Base-by-base conservation (phyloP, 2,113 vertebrate species). In the Tilapia sparmanii region DNA sequence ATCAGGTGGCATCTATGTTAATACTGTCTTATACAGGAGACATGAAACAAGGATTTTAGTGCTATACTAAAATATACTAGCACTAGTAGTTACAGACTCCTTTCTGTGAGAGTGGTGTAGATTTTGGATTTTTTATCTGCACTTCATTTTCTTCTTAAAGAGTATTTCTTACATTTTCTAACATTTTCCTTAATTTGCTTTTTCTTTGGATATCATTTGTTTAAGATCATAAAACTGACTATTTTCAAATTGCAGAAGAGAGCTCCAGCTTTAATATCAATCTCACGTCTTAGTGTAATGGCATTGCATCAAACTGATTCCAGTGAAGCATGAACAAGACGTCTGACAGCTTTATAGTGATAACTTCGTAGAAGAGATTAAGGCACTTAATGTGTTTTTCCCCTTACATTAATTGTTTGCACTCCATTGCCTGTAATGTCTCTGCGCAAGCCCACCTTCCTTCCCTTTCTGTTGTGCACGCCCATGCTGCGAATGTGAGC, bases 391-490 rank as follows among this genome's bases (percentile, higher is more conserved):
- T 96, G 94, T 93, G 89, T 89, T 94, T 91, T 91, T 91, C 90
- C 87, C 88, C 94, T 93, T 92, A 92, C 91, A 95, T 95, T 95
- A 95, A 96, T 95, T 96, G 92, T 96, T 94, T 96, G 93, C 94
- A 95, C 94, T 95, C 91, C 95, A 94, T 94, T 96, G 93, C 93
- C 88, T 92, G 85, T 94, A 92, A 95, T 95, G 94, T 93, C 79
- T 93, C 79, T 71, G 83, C 73, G 16, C 73, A 82, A 84, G 89
- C 90, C 87, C 91, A 81, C 90, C 92, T 89, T 87, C 91, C 84
- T 71, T 89, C 88, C 78, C 53, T 83, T 88, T 85, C 78, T 83
- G 83, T 87, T 93, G 82, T 92, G 84, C 87, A 91, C 88, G 82
- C 90, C 90, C 93, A 93, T 92, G 94, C 91, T 92, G 94, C 61